Evolutionary conservation across 2,888 invertebrate genomes (phyloP).

Genomic region (Ophion slaviceki): DNA sequence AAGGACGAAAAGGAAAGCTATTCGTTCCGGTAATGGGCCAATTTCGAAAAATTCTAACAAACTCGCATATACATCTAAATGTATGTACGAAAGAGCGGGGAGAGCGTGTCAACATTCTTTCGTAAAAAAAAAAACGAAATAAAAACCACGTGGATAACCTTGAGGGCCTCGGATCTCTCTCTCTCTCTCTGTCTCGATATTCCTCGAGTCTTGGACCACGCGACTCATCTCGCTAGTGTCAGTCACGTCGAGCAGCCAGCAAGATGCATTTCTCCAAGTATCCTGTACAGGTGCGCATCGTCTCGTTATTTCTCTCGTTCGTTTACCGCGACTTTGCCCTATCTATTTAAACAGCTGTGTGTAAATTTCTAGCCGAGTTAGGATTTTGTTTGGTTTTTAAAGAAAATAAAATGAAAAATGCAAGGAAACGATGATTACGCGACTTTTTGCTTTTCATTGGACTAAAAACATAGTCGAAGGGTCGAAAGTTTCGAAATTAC

Average conservation of each 20-base stretch:
- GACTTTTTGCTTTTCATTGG: too few relatives aligned
- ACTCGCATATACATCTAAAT: background rate
- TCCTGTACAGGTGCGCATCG: conserved; percentile 40
- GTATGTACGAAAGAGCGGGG: background rate
- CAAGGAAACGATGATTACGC: too few relatives aligned
- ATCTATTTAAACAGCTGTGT: background rate
- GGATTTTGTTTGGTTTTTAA: too few relatives aligned
- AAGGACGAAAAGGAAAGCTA: conserved; percentile 65
- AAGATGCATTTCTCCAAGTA: conserved; percentile 75
- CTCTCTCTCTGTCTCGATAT: conserved; percentile 68
- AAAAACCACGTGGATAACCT: conserved; percentile 77
- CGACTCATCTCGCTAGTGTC: conserved; percentile 79
- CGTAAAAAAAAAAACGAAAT: conserved; percentile 65
- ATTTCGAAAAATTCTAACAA: conserved; percentile 13
- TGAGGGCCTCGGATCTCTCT: conserved; percentile 70
- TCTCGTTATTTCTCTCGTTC: conserved; percentile 5
- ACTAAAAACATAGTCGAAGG: background rate
- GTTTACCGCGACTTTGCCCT: background rate
- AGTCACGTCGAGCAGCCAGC: conserved; percentile 71
- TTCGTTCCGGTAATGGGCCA: conserved; percentile 49
- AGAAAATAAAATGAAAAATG: too few relatives aligned
- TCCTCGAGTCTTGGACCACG: conserved; percentile 62
- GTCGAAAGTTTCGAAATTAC: background rate
- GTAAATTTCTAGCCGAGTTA: too few relatives aligned
- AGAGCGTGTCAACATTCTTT: background rate